Evolutionary conservation across 2,113 vertebrate species (phyloP).

Genomic region (Actenoides hombroni): DNA sequence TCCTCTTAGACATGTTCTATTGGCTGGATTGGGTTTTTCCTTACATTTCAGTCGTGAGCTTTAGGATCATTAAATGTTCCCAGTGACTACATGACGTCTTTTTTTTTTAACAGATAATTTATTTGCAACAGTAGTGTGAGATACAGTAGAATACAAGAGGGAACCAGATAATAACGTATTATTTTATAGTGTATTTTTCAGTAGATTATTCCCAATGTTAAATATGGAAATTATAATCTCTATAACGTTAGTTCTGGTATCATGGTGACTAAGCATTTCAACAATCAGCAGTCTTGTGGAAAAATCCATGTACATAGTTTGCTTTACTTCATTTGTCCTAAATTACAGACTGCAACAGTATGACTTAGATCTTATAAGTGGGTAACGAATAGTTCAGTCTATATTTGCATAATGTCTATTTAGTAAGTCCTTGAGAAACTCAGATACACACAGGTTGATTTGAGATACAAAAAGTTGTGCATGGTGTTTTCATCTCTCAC

Average conservation of each 20-base stretch:
- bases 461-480: neutral
- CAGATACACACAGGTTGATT: neutral
- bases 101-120: slow-evolving; percentile 48
- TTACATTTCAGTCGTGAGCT: neutral
- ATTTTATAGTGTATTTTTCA: slow-evolving; percentile 44
- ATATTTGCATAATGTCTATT: slow-evolving; percentile 6
- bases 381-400: slow-evolving; percentile 30
- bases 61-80: neutral
- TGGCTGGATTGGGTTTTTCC: neutral
- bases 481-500: neutral
- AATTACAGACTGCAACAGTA: slow-evolving; percentile 37
- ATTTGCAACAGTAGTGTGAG: slow-evolving; percentile 66
- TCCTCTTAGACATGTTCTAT: neutral
- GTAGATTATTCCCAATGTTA: slow-evolving; percentile 67
- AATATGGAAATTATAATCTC: slow-evolving; percentile 33
- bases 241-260: slow-evolving; percentile 55
- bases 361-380: slow-evolving; percentile 27
- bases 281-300: slow-evolving; percentile 51
- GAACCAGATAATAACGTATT: neutral
- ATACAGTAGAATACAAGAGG: slow-evolving; percentile 37
- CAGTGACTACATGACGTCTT: neutral
- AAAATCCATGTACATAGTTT: slow-evolving; percentile 45
- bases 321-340: slow-evolving; percentile 48
- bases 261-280: slow-evolving; percentile 44
- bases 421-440: slow-evolving; percentile 52